phyloP scores from a whole-genome alignment of 2,113 vertebrate genomes.

The Zeus faber region DNA sequence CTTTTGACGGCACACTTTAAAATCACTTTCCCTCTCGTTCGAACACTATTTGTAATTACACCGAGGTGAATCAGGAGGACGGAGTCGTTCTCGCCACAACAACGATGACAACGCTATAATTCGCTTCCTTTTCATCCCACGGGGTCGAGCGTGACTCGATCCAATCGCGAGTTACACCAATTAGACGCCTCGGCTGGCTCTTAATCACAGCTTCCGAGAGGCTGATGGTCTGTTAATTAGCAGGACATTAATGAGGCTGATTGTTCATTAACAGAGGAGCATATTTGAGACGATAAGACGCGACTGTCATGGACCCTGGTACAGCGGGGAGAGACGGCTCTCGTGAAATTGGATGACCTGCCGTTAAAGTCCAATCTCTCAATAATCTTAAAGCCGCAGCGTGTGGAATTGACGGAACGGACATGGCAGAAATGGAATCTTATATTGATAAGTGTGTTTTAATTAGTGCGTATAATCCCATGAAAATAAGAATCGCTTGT shows the following conservation, averaged over 20 bases:
- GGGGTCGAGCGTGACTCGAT: constrained; percentile 61
- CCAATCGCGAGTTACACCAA: constrained; percentile 68
- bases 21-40: too few relatives aligned
- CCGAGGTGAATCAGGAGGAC: too few relatives aligned
- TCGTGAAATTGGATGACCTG: constrained; percentile 59
- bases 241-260: constrained; percentile 70
- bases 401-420: too few relatives aligned
- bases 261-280: constrained; percentile 71
- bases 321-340: constrained; percentile 36
- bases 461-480: too few relatives aligned
- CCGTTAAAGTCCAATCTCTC: constrained; percentile 39
- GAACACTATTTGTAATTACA: too few relatives aligned
- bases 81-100: constrained; percentile 43
- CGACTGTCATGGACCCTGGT: constrained; percentile 58
- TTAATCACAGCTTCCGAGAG: constrained; percentile 70
- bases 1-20: too few relatives aligned
- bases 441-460: too few relatives aligned
- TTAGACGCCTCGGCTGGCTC: constrained; percentile 70
- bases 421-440: too few relatives aligned
- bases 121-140: constrained; percentile 68
- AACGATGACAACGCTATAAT: constrained; percentile 57
- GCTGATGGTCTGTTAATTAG: constrained; percentile 72
- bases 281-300: constrained; percentile 71
- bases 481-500: too few relatives aligned
- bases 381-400: too few relatives aligned